Evolutionary conservation across 2,888 invertebrate species (phyloP).

Genomic region (Drosophila rellima): DNA sequence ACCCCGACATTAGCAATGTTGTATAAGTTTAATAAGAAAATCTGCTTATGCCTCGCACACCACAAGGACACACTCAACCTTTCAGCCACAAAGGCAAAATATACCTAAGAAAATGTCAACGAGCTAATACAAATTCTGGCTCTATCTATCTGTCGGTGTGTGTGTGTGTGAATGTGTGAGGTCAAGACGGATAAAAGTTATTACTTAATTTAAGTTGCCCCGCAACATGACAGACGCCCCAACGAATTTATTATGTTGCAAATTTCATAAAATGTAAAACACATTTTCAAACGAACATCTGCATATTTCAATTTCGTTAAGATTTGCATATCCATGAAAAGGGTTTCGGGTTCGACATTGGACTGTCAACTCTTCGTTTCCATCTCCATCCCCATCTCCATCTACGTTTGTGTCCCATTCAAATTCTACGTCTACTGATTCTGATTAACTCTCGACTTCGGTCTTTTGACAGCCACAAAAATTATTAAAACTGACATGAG

Average conservation of each 20-base stretch:
- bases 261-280: constrained; percentile 76
- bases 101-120: constrained; percentile 72
- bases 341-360: constrained; percentile 48
- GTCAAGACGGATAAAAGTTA: constrained; percentile 79
- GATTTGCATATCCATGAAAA: constrained; percentile 72
- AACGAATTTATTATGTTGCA: constrained; percentile 74
- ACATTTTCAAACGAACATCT: constrained; percentile 76
- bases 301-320: constrained; percentile 78
- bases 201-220: constrained; percentile 81
- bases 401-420: constrained; percentile 32
- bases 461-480: constrained; percentile 60
- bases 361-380: constrained; percentile 40
- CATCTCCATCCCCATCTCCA: not conserved
- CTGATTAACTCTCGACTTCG: constrained; percentile 62
- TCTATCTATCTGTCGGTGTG: constrained; percentile 14
- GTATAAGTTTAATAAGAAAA: constrained; percentile 72
- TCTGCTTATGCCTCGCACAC: constrained; percentile 46
- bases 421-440: constrained; percentile 34
- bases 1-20: constrained; percentile 13
- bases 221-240: constrained; percentile 51
- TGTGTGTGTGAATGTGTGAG: constrained; percentile 49
- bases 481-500: constrained; percentile 73
- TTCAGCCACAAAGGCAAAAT: constrained; percentile 70
- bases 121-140: constrained; percentile 57
- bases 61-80: constrained; percentile 51